Conservation (phyloP, 2,113 vertebrate genomes). For the Micronycteris hirsuta region DNA sequence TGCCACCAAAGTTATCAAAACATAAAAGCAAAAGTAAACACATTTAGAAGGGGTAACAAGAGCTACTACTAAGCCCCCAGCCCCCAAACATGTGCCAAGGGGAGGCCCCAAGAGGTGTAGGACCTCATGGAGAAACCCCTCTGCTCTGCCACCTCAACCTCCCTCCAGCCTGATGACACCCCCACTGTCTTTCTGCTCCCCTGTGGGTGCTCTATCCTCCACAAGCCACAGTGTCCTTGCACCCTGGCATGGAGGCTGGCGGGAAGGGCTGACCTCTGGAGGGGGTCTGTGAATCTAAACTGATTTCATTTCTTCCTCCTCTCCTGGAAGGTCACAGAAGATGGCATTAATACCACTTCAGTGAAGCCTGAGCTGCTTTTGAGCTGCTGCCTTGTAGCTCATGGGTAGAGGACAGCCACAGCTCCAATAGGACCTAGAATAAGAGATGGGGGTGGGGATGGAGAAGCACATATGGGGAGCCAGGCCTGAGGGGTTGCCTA, state of each 20-base stretch:
- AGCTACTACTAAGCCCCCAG: not conserved
- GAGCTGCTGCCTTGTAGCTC: not conserved
- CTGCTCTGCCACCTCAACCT: not conserved
- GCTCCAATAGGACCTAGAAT: not conserved
- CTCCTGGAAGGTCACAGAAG: not conserved
- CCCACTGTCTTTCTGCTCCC: not conserved
- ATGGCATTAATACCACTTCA: constrained; percentile 47
- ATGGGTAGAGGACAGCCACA: not conserved
- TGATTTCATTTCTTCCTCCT: not conserved
- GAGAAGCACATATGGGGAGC: not conserved
- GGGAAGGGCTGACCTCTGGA: not conserved
- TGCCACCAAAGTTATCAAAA: not conserved
- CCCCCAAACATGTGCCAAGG: not conserved
- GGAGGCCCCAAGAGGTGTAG: not conserved
- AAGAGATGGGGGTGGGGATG: not conserved
- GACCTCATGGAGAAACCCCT: not conserved
- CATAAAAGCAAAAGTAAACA: not conserved
- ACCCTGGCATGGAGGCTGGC: not conserved
- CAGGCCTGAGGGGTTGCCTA: not conserved
- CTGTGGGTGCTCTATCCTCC: not conserved
- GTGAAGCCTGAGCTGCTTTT: not conserved
- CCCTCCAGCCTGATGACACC: not conserved
- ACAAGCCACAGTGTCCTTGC: not conserved
- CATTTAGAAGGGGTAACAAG: not conserved
- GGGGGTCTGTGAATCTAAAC: not conserved